These are phyloP conservation scores for Apis mellifera DNA, from an alignment of 1,140 invertebrate species.

Conservation along the genomic window DNA sequence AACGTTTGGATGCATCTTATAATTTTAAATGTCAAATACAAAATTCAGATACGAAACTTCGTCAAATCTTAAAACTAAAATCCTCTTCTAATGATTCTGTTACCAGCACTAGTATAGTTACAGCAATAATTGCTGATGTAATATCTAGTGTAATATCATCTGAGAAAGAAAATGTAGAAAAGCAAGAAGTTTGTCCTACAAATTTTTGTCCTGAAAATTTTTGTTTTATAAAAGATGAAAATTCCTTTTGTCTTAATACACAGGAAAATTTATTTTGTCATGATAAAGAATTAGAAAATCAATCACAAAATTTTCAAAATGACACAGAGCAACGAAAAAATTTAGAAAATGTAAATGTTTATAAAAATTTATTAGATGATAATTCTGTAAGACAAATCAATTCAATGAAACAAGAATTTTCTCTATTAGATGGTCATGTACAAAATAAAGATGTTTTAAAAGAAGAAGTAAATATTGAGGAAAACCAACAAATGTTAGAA, in stretches of 20 bases:
- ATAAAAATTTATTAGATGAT: conserved; percentile 33
- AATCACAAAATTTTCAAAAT: conserved; percentile 1
- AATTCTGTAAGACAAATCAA: conserved; percentile 7
- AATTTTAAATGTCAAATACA: conserved; percentile 79
- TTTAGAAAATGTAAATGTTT: conserved; percentile 32
- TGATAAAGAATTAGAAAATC: conserved; percentile 26
- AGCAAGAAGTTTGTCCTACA: conserved; percentile 38
- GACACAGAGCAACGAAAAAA: neutral
- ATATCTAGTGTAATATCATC: conserved; percentile 40
- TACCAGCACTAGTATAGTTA: conserved; percentile 37
- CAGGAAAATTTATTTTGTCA: conserved; percentile 33
- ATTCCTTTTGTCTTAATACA: conserved; percentile 20
- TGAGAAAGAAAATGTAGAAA: conserved; percentile 36
- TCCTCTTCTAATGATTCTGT: neutral
- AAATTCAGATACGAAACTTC: conserved; percentile 72
- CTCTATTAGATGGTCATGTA: conserved; percentile 1
- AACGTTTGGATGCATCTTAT: conserved; percentile 75
- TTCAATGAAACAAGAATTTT: conserved; percentile 32
- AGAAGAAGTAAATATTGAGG: conserved; percentile 7
- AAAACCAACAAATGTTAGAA: neutral
- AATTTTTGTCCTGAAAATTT: conserved; percentile 43
- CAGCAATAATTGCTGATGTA: conserved; percentile 44
- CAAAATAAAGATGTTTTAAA: conserved; percentile 27
- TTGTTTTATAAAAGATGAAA: conserved; percentile 20
- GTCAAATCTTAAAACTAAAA: conserved; percentile 50